These are phyloP conservation scores for Sebastolobus altivelis DNA, from an alignment of 2,797 vertebrate species.

Conservation along the genomic window DNA sequence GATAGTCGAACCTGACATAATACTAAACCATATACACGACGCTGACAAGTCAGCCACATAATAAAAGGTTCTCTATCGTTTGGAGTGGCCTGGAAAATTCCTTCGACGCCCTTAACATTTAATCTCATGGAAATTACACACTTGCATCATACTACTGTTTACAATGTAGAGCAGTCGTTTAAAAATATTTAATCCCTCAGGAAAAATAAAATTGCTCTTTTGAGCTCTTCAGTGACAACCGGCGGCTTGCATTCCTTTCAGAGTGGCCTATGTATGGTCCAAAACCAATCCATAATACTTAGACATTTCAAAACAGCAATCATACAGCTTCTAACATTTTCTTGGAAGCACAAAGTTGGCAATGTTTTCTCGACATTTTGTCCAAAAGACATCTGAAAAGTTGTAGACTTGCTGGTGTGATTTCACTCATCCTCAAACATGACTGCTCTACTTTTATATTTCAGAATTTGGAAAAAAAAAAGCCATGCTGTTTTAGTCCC, in stretches of 20 bases:
- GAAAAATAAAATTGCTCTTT: constrained; percentile 5
- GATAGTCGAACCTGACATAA: constrained; percentile 32
- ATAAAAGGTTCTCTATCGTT: constrained; percentile 42
- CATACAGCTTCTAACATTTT: neutral
- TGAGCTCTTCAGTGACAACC: constrained; percentile 10
- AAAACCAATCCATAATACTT: constrained; percentile 1
- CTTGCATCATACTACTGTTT: constrained; percentile 24
- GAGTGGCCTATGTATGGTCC: constrained; percentile 7
- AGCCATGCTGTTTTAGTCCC: neutral
- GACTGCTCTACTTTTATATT: neutral
- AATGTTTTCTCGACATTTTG: neutral
- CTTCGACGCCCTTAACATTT: constrained; percentile 16
- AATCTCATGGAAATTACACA: constrained; percentile 43
- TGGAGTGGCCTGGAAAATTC: constrained; percentile 45
- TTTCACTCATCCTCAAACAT: neutral
- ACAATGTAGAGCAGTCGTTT: constrained; percentile 9
- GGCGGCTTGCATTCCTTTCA: constrained; percentile 24
- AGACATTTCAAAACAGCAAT: constrained; percentile 18
- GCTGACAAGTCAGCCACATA: constrained; percentile 40
- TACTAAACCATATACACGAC: constrained; percentile 15
- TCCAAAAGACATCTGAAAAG: neutral
- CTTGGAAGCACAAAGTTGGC: neutral
- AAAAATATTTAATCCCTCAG: constrained; percentile 16
- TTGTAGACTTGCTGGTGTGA: constrained; percentile 3
- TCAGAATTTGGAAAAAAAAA: constrained; percentile 12